Evolutionary conservation across 2,113 vertebrate genomes (phyloP), one percentile per base, ranked within the genome.

Genomic region (Chaetodon auriga): DNA sequence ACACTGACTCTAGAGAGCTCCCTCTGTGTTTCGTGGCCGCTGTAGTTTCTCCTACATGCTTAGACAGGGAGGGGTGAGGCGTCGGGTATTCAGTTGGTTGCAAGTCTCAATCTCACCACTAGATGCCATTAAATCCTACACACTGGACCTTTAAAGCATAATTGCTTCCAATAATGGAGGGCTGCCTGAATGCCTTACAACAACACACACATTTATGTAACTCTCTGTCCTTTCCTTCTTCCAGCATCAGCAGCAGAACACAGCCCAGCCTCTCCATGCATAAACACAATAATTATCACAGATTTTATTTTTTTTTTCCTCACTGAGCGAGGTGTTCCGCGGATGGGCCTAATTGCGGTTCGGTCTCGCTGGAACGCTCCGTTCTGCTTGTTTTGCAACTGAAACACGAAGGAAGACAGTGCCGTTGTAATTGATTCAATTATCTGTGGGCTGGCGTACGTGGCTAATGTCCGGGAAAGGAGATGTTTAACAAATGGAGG

Each of bases 381-480:
- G 25, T 68, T 86, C 62, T 80, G 81, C 76, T 82, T 81, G 64
- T 80, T 82, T 81, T 82, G 76, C 23, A 25, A 68, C 75, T 62
- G 75, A 84, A 89, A 83, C 87, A 75, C 23, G 49, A 62, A 71
- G 80, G 62, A 30, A 90, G 77, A 81, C 65, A 45, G 64, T 8
- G 45, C 36, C 15, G 19, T 71, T 8, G 46, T 81, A 92, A 92
- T 86, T 84, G 87, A 93, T 91, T 92, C 68, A 83, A 87, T 93
- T 93, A 91, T 90, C 81, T 82, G 57, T 65, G 80, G 81, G 82
- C 77, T 61, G 70, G 41, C 3, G 62, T 86, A 80, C 71, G 61
- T 84, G 90, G 78, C 80, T 92, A 84, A 86, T 90, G 77, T 84
- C 83, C 74, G 78, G 83, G 73, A 90, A 87, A 82, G 76, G 21